Evolutionary conservation across 2,797 vertebrate genomes (phyloP).

Genomic region (Mergus octosetaceus): DNA sequence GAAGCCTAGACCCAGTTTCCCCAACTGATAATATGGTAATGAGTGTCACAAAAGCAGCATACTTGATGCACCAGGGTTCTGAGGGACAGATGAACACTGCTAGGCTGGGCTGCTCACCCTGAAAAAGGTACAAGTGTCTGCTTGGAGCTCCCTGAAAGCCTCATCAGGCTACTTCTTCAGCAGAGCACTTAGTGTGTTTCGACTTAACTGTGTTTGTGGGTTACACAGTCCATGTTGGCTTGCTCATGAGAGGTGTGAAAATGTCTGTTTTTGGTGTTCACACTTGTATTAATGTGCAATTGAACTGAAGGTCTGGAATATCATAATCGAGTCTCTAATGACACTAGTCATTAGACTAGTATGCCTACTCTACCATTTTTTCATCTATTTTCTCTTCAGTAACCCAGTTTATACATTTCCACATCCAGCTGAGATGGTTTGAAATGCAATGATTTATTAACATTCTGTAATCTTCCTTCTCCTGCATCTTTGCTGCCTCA

Average conservation of each 20-base stretch:
- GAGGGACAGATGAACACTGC: not conserved
- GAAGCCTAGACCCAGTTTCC: not conserved
- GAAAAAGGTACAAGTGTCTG: not conserved
- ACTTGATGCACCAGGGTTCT: not conserved
- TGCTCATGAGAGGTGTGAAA: not conserved
- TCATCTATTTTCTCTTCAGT: not conserved
- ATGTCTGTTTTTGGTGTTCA: not conserved
- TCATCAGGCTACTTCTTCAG: not conserved
- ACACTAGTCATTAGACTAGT: not conserved
- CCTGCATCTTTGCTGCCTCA: not conserved
- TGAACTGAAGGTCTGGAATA: not conserved
- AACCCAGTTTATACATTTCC: not conserved
- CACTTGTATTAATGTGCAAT: not conserved
- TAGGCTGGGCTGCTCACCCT: not conserved
- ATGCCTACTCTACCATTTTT: not conserved
- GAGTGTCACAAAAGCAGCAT: not conserved
- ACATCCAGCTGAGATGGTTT: not conserved
- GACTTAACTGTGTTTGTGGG: not conserved
- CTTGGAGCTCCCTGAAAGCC: not conserved
- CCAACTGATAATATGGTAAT: not conserved
- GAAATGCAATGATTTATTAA: not conserved
- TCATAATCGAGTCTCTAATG: not conserved
- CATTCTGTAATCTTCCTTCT: not conserved
- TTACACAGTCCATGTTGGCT: not conserved
- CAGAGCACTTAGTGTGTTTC: not conserved